Conservation (phyloP, 2,888 invertebrate genomes). For the Tethea ocularis region DNA sequence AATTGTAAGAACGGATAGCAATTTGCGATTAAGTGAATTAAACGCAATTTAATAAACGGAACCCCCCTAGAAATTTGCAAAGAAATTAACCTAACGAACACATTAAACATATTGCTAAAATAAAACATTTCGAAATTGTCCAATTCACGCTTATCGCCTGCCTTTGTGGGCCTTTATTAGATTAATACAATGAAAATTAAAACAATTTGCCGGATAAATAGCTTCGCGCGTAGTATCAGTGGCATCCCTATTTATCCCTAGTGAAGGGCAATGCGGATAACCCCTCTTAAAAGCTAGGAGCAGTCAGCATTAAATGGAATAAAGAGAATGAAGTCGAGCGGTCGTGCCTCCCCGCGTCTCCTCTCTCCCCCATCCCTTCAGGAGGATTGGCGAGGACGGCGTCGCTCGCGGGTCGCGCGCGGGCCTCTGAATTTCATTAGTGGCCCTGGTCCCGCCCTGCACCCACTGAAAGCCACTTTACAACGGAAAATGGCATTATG, state of each 20-base stretch:
- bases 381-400: conserved; percentile 16
- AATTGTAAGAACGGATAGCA: background rate
- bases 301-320: conserved; percentile 84
- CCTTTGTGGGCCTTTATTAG: conserved; percentile 79
- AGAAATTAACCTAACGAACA: conserved; percentile 55
- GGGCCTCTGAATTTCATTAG: conserved; percentile 82
- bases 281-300: conserved; percentile 84
- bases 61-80: conserved; percentile 45
- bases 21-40: conserved; percentile 25
- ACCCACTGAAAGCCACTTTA: conserved; percentile 79
- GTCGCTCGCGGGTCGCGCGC: conserved; percentile 34
- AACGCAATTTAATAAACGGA: background rate
- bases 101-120: conserved; percentile 61
- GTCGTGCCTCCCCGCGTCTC: conserved; percentile 52
- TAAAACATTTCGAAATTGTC: conserved; percentile 70
- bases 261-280: conserved; percentile 82
- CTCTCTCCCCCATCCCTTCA: conserved; percentile 30
- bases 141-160: conserved; percentile 72
- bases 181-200: conserved; percentile 84
- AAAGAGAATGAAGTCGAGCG: conserved; percentile 82
- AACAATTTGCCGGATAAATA: conserved; percentile 85
- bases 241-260: conserved; percentile 80
- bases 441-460: conserved; percentile 61
- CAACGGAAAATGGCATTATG: conserved; percentile 81
- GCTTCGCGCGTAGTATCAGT: conserved; percentile 80